Evolutionary conservation across 2,888 invertebrate genomes (phyloP), one percentile per base, ranked within the genome.

Genomic region (Lochmaea capreae): DNA sequence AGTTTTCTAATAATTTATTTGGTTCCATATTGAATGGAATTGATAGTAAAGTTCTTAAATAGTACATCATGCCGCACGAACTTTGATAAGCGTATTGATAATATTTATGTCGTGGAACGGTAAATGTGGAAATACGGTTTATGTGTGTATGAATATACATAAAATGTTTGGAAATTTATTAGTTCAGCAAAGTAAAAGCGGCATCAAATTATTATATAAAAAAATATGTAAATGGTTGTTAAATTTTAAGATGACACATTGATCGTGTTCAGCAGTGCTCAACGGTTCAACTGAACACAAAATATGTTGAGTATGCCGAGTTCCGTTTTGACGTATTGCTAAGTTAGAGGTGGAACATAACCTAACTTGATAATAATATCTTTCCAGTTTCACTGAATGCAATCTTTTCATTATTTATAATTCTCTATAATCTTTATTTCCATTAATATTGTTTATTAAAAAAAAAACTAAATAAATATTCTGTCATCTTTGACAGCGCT

Each of bases 31-130:
- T 57, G 54, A 63, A 63, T 43, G 33, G 33, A 54, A 62, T 70
- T 63, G 70, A 70, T 70, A 63, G 63, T 70, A 63, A 63, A 43
- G 42, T 42, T 9, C 62, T n/a, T 70, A 63, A 70, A 54, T 70
- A 69, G 69, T 62, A 62, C 69, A 63, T 70, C 70, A 63, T 70
- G 70, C 26, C 54, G 63, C 70, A 70, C 63, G 70, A 70, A 70
- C 22, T 12, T 12, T 57, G 70, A 70, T 70, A 70, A 70, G 54
- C 26, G 9, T 16, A 43, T 62, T 70, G 70, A 70, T 70, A 70
- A 70, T 43, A 63, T 18, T 43, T 11, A 62, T 54, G 54, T 70
- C 63, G 70, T 70, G 70, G 63, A 61, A 33, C 57, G 70, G 42
- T 70, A 33, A 62, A 63, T 63, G 54, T 70, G 70, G 62, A 69